These are phyloP conservation scores for Limnothrissa miodon DNA, from an alignment of 2,113 vertebrate species.

Conservation along the genomic window DNA sequence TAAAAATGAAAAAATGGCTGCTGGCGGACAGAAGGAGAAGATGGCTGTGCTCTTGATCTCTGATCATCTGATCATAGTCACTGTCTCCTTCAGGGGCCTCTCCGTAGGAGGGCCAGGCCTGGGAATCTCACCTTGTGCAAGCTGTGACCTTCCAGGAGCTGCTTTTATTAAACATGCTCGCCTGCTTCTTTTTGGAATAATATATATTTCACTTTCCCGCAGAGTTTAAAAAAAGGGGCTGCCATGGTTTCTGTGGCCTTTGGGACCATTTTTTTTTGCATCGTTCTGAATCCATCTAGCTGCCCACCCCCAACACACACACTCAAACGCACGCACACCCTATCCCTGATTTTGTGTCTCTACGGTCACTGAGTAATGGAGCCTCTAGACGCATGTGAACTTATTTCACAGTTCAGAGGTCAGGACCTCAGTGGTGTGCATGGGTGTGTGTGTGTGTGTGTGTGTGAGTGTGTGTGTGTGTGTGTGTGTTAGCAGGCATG, in stretches of 20 bases:
- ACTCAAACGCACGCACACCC: not conserved
- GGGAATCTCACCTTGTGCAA: not conserved
- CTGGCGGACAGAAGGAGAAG: not conserved
- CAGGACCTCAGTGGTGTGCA: not conserved
- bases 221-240: not conserved
- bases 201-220: not conserved
- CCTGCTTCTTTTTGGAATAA: not conserved
- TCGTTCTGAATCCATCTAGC: not conserved
- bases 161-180: not conserved
- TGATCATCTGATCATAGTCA: not conserved
- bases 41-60: not conserved
- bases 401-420: constrained; percentile 22
- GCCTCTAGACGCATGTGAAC: constrained; percentile 16
- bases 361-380: not conserved
- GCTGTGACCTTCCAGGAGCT: not conserved
- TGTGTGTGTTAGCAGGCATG: not conserved
- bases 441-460: not conserved
- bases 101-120: not conserved
- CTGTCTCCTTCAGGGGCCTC: not conserved
- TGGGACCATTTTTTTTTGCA: not conserved
- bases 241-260: not conserved
- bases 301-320: not conserved
- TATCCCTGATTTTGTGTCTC: not conserved
- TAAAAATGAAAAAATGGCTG: not conserved
- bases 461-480: not conserved